Conservation (phyloP, 1,140 invertebrate genomes). For the Pseudomyrmex dendroicus region DNA sequence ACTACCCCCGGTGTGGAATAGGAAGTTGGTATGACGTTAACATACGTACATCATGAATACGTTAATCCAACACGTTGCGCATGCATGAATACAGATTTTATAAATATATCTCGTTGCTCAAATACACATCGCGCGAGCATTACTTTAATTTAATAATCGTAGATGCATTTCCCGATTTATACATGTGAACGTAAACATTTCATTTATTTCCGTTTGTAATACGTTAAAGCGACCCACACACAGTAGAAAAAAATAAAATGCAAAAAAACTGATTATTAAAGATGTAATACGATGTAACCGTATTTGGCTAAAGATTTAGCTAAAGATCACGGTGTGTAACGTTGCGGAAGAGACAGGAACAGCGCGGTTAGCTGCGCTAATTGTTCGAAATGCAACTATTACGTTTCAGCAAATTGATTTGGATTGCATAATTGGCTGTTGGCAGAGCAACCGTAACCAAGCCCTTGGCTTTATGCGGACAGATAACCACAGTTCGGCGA, state of each 20-base stretch:
- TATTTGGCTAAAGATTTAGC: not conserved
- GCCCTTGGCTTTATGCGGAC: constrained; percentile 27
- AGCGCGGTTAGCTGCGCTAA: not conserved
- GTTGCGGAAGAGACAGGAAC: not conserved
- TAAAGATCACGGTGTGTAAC: not conserved
- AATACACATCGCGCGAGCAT: not conserved
- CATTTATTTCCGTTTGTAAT: not conserved
- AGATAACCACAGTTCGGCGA: constrained; percentile 25
- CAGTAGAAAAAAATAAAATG: not conserved
- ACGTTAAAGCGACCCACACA: not conserved
- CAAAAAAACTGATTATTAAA: not conserved
- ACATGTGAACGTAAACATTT: not conserved
- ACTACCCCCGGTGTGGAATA: not conserved
- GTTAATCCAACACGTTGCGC: not conserved
- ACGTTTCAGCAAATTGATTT: constrained; percentile 32
- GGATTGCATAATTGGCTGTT: constrained; percentile 21
- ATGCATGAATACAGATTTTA: not conserved
- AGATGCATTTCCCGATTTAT: not conserved
- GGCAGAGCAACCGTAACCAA: constrained; percentile 2
- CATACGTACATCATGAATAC: not conserved
- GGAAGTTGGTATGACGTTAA: not conserved
- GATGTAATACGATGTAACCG: not conserved
- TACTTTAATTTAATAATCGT: not conserved
- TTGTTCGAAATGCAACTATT: constrained; percentile 39
- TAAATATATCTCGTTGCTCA: not conserved